A percentile compares a stretch with the other conserved stretches of the same genome.
phyloP scores from a whole-genome alignment of 2,888 invertebrate species.

The Tanytarsus gracilentus region DNA sequence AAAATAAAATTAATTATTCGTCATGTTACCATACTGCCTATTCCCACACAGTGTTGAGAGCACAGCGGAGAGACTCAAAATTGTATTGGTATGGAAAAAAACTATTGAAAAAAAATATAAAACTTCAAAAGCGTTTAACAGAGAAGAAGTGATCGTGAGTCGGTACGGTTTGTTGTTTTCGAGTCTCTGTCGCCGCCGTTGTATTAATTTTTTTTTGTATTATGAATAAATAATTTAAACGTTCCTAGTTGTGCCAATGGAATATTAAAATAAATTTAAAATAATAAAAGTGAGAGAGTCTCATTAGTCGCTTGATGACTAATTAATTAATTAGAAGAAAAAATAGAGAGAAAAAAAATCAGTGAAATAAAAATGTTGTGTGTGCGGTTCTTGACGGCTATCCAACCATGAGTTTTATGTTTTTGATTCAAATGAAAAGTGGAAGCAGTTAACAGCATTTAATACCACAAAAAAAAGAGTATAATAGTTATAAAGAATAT shows the following conservation, averaged over 20 bases:
- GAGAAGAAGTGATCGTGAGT: conserved; percentile 5
- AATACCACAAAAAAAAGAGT: no score
- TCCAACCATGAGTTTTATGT: no score
- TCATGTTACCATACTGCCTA: conserved; percentile 1
- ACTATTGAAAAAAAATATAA: background rate
- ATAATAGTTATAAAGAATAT: no score
- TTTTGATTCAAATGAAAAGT: no score
- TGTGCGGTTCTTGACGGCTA: no score
- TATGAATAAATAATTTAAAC: background rate
- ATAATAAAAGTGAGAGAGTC: no score
- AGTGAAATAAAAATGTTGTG: no score
- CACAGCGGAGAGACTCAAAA: no score
- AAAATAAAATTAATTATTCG: conserved; percentile 15
- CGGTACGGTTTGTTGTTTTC: conserved; percentile 1
- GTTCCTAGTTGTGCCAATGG: background rate
- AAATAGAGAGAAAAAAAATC: no score
- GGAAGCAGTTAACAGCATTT: no score
- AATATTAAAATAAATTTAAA: background rate
- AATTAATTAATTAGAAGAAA: no score
- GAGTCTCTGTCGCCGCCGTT: background rate
- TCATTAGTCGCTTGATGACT: no score
- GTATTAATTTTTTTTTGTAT: background rate
- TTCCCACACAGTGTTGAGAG: background rate
- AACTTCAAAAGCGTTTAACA: background rate
- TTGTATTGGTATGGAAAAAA: background rate